Percentiles rank a stretch among this genome's conserved stretches.
phyloP scores from a whole-genome alignment of 2,797 vertebrate species.

The Phrynocephalus forsythii region DNA sequence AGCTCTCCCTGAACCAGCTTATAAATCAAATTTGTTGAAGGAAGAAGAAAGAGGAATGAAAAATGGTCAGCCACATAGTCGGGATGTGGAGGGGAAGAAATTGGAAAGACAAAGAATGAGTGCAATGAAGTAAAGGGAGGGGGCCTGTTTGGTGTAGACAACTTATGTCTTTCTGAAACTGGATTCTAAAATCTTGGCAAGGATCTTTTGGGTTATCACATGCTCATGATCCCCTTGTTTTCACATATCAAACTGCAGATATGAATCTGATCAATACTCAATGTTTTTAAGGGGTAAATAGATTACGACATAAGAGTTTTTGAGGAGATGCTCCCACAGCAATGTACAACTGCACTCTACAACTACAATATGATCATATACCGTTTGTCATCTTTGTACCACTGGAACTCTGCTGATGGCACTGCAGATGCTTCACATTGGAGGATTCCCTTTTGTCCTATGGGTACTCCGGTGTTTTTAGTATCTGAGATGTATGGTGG shows the following conservation, averaged over 20 bases:
- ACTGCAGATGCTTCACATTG: slow-evolving; percentile 95
- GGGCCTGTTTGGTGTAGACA: too few species aligned
- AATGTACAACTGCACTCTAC: not conserved
- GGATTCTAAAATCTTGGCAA: not conserved
- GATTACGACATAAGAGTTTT: not conserved
- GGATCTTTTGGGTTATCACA: not conserved
- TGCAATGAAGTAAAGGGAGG: not conserved
- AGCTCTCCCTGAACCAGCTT: not conserved
- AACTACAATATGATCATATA: slow-evolving; percentile 42
- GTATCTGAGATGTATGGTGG: slow-evolving; percentile 93
- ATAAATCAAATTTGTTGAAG: not conserved
- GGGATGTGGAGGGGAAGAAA: too few species aligned
- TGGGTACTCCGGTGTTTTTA: slow-evolving; percentile 87
- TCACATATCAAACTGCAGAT: not conserved
- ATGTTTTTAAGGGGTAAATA: not conserved
- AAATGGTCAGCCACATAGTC: not conserved
- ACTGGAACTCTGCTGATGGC: slow-evolving; percentile 93
- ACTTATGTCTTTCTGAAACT: not conserved
- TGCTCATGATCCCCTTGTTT: not conserved
- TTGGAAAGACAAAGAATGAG: not conserved
- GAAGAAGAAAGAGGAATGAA: not conserved
- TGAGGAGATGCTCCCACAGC: not conserved
- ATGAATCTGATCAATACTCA: not conserved
- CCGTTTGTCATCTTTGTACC: slow-evolving; percentile 98
- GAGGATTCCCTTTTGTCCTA: slow-evolving; percentile 94